Conservation (phyloP, 2,113 vertebrate species). For the Verasper variegatus region DNA sequence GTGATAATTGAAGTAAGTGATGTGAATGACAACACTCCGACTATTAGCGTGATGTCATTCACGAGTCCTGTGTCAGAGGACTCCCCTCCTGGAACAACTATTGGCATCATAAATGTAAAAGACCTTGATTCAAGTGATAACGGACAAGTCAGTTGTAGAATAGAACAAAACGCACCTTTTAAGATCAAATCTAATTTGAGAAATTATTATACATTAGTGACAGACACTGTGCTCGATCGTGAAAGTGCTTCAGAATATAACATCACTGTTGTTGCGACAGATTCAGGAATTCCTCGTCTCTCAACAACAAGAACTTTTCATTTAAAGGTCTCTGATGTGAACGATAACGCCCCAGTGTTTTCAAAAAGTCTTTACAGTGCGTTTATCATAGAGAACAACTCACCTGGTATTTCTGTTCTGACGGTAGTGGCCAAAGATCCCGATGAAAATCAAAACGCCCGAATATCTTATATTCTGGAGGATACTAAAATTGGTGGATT, state of each 20-base stretch:
- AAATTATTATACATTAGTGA: slow-evolving; percentile 64
- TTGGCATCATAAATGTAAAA: slow-evolving; percentile 64
- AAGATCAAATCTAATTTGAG: slow-evolving; percentile 61
- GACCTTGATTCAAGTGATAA: slow-evolving; percentile 65
- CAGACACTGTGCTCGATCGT: slow-evolving; percentile 52
- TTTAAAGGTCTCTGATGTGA: slow-evolving; percentile 70
- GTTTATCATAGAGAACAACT: slow-evolving; percentile 68
- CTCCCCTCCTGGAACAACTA: slow-evolving; percentile 54
- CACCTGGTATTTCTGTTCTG: slow-evolving; percentile 55
- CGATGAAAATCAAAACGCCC: slow-evolving; percentile 61
- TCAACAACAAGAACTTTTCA: slow-evolving; percentile 40
- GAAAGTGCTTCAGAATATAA: slow-evolving; percentile 61
- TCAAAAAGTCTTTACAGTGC: slow-evolving; percentile 29
- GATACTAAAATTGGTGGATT: background rate
- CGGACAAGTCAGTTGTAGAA: slow-evolving; percentile 53
- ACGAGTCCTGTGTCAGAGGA: slow-evolving; percentile 56
- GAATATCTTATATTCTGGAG: slow-evolving; percentile 47
- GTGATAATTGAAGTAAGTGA: slow-evolving; percentile 65
- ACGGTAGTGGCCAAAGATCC: slow-evolving; percentile 45
- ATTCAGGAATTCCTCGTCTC: slow-evolving; percentile 56
- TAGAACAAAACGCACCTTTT: slow-evolving; percentile 48
- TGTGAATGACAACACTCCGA: slow-evolving; percentile 66
- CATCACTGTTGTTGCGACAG: slow-evolving; percentile 57
- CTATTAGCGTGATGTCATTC: slow-evolving; percentile 53
- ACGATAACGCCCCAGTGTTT: slow-evolving; percentile 75